Percentiles rank a stretch among this genome's conserved stretches.
phyloP scores from a whole-genome alignment of 2,888 invertebrate species.

The Omphaloscelis lunosa region DNA sequence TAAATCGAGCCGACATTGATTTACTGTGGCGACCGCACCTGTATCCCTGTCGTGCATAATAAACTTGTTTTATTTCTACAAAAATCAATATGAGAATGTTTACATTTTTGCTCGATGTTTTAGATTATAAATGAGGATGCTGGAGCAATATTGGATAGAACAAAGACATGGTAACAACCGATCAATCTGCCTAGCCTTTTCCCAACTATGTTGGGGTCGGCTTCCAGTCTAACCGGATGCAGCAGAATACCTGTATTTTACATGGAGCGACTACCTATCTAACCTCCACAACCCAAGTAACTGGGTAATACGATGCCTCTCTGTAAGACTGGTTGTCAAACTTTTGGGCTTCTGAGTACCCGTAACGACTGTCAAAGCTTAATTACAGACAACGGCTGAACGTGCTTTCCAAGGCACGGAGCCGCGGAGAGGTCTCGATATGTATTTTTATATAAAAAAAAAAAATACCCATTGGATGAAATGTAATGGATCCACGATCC shows the following conservation, averaged over 20 bases:
- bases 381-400: neutral
- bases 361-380: neutral
- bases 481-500: too few species aligned
- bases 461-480: too few species aligned
- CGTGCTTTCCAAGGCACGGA: neutral
- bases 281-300: too few species aligned
- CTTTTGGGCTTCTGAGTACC: neutral
- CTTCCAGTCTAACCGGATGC: too few species aligned
- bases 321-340: too few species aligned
- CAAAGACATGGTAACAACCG: neutral
- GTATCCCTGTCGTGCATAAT: constrained; percentile 66
- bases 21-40: constrained; percentile 71
- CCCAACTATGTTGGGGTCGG: too few species aligned
- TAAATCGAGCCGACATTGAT: constrained; percentile 70
- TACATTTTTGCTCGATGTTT: constrained; percentile 32
- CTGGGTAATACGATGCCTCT: too few species aligned
- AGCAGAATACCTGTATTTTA: too few species aligned
- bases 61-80: constrained; percentile 61
- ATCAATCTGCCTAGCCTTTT: too few species aligned
- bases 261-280: too few species aligned
- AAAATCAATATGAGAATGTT: constrained; percentile 48
- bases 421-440: too few species aligned
- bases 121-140: constrained; percentile 18
- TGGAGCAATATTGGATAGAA: constrained; percentile 17
- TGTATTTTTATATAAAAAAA: too few species aligned